Base-by-base conservation (phyloP, 37 sponge, comb jelly and placozoan genomes). In the Spongilla lacustris region DNA sequence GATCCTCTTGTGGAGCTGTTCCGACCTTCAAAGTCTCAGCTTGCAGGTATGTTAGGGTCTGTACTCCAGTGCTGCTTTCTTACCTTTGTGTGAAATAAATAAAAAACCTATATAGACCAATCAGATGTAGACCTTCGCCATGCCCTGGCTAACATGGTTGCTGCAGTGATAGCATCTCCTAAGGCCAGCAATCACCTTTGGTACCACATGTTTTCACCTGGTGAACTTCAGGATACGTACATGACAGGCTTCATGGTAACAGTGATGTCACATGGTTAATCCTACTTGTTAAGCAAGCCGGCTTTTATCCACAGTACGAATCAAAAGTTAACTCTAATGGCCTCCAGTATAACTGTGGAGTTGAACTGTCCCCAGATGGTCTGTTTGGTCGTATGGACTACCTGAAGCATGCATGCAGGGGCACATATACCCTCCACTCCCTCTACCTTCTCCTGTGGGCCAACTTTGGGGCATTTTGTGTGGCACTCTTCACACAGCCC, bases 341-440 rank as follows among this genome's bases (percentile, higher is more conserved):
- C 73, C 77, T 91, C 22, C 75, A 78, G 37, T 95, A 89, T 79
- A 90, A 95, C 90, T 95, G 95, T 83, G 95, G 95, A 11, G 86
- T 90, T 27, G 95, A 95, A 76, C 83, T 96, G 69, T 86, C 89
- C 28, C 88, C 87, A n/a, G 97, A 97, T 17, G 97, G 97, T 5
- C 78, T 90, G 79, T 97, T 77, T 88, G 97, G 95, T 1, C 82
- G 97, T 0, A 85, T 85, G 29, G 97, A 94, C 81, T 97, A 97
- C 85, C 67, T 41, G 17, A 82, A 84, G 29, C 91, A 92, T 84
- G 88, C 90, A 77, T 67, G 80, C 21, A 67, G 95, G n/a, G 93
- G 90, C 25, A 95, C 90, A 0, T 89, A 91, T 89, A 87, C 91
- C 23, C 93, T 97, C 26, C 97, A 94, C 82, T 97, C 97, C 4